Evolutionary conservation across 2,113 vertebrate genomes (phyloP).

Genomic region (Crotalus helleri): DNA sequence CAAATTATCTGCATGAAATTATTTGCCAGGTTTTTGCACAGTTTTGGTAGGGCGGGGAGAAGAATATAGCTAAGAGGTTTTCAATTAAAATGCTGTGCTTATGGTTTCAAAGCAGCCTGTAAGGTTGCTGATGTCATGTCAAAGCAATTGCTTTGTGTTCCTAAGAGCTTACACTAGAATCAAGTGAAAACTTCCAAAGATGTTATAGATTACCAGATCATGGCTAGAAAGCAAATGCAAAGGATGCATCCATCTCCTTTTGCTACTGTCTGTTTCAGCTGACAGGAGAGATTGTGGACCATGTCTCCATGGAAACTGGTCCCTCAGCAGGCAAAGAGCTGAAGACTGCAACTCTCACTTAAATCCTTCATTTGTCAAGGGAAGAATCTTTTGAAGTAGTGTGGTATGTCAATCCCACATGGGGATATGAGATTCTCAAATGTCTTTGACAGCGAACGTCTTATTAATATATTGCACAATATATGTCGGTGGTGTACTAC

Average conservation of each 20-base stretch:
- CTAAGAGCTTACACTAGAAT: background rate
- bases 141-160: background rate
- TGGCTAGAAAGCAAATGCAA: background rate
- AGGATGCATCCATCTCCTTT: background rate
- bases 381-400: constrained; percentile 1
- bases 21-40: background rate
- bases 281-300: background rate
- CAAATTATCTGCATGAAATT: background rate
- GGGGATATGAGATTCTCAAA: background rate
- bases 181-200: background rate
- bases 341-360: background rate
- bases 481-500: background rate
- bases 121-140: background rate
- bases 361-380: constrained; percentile 3
- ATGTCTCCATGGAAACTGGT: constrained; percentile 24
- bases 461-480: background rate
- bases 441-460: background rate
- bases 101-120: background rate
- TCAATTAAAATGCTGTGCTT: background rate
- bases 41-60: constrained; percentile 29
- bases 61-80: constrained; percentile 1
- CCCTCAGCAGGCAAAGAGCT: constrained; percentile 8
- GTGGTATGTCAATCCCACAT: background rate
- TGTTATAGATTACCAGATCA: background rate
- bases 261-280: background rate